phyloP scores from a whole-genome alignment of 2,888 invertebrate species.

The Standfussiana lucernea region DNA sequence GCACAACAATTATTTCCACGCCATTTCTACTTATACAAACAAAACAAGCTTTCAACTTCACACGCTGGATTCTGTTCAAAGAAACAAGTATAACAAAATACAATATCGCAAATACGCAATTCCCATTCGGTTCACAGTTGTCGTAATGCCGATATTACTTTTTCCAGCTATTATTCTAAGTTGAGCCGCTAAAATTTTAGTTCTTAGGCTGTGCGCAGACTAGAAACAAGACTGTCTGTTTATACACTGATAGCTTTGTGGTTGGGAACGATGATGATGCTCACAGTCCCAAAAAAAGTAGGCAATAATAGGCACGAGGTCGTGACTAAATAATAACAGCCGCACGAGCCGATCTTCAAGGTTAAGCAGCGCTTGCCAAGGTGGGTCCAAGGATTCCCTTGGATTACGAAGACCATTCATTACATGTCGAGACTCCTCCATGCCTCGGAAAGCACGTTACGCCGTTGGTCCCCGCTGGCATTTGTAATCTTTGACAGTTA shows the following conservation, averaged over 20 bases:
- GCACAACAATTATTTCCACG: neutral
- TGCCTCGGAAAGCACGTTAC: too few species aligned
- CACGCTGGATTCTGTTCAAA: conserved; percentile 15
- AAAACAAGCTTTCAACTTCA: conserved; percentile 20
- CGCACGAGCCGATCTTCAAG: too few species aligned
- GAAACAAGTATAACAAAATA: conserved; percentile 39
- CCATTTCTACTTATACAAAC: conserved; percentile 22
- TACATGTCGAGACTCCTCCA: too few species aligned
- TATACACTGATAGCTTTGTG: neutral
- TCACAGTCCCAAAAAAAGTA: too few species aligned
- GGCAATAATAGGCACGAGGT: too few species aligned
- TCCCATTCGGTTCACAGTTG: conserved; percentile 33
- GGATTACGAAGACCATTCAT: too few species aligned
- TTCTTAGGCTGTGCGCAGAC: conserved; percentile 11
- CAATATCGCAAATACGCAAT: conserved; percentile 38
- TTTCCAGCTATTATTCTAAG: conserved; percentile 39
- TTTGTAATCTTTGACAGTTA: too few species aligned
- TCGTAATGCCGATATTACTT: conserved; percentile 51
- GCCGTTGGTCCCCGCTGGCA: too few species aligned
- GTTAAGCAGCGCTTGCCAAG: too few species aligned
- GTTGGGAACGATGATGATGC: neutral
- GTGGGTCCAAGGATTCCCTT: too few species aligned
- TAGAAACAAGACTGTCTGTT: neutral
- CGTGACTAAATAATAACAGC: too few species aligned
- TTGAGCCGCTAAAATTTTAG: conserved; percentile 47